phyloP scores from a whole-genome alignment of 2,113 vertebrate genomes.

The Macrotis lagotis region DNA sequence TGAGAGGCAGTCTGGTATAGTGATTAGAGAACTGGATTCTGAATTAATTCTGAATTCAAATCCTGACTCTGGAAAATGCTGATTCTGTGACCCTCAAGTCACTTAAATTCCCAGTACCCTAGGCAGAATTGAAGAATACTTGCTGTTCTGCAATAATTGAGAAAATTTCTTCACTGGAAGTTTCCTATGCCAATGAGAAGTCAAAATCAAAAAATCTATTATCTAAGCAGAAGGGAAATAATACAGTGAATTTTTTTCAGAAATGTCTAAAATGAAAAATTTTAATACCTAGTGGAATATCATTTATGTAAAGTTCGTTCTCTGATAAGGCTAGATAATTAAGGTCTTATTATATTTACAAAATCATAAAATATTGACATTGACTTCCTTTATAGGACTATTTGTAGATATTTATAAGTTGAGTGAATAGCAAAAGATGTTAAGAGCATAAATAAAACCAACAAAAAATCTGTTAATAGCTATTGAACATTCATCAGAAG shows the following conservation, averaged over 20 bases:
- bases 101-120: background rate
- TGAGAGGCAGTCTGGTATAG: background rate
- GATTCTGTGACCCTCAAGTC: background rate
- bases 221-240: background rate
- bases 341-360: background rate
- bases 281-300: background rate
- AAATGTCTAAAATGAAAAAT: background rate
- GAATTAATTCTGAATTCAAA: background rate
- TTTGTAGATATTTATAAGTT: background rate
- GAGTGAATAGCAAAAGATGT: too few relatives aligned
- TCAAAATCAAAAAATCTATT: background rate
- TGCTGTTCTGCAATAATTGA: background rate
- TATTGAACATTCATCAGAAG: background rate
- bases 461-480: background rate
- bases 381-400: background rate
- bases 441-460: too few relatives aligned
- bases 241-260: background rate
- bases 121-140: background rate
- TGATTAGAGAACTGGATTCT: background rate
- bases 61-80: background rate
- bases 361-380: constrained; percentile 12
- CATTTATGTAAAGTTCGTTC: background rate
- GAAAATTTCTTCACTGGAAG: background rate
- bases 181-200: background rate
- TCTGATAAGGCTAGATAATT: constrained; percentile 14